Evolutionary conservation across 2,113 vertebrate species (phyloP), one percentile per base, ranked within the genome.

Genomic region (Odontophorus gujanensis): DNA sequence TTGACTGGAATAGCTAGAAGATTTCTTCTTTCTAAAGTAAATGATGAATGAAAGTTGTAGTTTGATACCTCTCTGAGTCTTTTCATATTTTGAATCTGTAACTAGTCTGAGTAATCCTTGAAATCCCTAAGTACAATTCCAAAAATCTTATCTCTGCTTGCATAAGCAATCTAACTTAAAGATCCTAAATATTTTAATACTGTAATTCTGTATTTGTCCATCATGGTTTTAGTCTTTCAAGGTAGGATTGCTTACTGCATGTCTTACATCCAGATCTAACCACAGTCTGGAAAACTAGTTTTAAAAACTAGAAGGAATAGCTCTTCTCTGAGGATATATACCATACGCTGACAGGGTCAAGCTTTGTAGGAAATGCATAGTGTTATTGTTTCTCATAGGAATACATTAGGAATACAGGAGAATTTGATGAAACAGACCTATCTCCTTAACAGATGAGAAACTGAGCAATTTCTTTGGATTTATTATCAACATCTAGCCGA

Each of bases 351-450:
- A 26, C 8, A 69, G 18, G 19, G 55, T 73, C 32, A 55, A 61
- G 5, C 7, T 81, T 51, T 81, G 25, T 69, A 77, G 8, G 59
- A 48, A 59, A 68, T 32, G 4, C 9, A 38, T 19, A 63, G 4
- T 2, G 2, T 45, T 80, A 19, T 14, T 38, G 3, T 55, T 76
- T 76, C 45, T 63, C 8, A 76, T 80, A 28, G 14, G 28, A 25
- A 53, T 28, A 53, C 26, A 15, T 68, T 38, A 55, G 53, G 12
- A 48, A 11, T 67, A 30, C 13, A 16, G 5, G 11, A 73, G 13
- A 3, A 55, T 8, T 6, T 62, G 8, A 38, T 63, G 11, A 14
- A 40, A 13, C 47, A 48, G 18, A 0, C 1, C 4, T 12, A 34
- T n/a, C 43, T 9, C 11, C 16, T 53, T 17, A n/a, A 68, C 3